Conservation (phyloP, 2,888 invertebrate species). For the Tipula helvola region DNA sequence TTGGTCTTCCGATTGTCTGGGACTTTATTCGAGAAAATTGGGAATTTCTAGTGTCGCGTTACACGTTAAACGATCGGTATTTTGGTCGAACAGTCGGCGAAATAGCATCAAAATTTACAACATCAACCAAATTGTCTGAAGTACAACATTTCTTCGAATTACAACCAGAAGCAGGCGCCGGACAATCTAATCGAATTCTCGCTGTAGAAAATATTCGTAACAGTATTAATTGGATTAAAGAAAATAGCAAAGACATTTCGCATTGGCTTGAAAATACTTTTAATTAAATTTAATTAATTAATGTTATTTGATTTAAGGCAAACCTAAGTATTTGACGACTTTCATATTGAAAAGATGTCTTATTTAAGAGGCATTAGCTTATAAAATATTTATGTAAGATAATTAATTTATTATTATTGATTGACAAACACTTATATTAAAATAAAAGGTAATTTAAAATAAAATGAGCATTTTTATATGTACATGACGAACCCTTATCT, state of each 20-base stretch:
- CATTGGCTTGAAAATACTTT: conserved; percentile 43
- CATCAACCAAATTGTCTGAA: conserved; percentile 58
- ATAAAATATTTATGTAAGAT: not conserved
- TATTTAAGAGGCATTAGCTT: not conserved
- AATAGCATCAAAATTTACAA: conserved; percentile 56
- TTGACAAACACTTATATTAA: not conserved
- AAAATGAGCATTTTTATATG: not conserved
- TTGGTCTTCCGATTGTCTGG: conserved; percentile 69
- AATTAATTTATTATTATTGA: not conserved
- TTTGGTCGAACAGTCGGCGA: conserved; percentile 62
- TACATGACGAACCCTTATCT: too few relatives aligned
- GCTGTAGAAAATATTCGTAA: conserved; percentile 65
- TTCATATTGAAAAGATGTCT: not conserved
- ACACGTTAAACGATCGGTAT: conserved; percentile 70
- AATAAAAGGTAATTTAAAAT: not conserved
- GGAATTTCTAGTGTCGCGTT: conserved; percentile 59
- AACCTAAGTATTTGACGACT: not conserved
- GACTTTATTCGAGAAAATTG: conserved; percentile 70
- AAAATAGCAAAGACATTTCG: conserved; percentile 44
- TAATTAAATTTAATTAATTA: not conserved
- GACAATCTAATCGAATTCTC: conserved; percentile 53
- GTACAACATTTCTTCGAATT: conserved; percentile 62
- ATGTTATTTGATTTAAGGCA: not conserved
- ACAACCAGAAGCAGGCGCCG: conserved; percentile 81
- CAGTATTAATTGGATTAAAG: conserved; percentile 68